Percentiles rank a stretch among this genome's conserved stretches.
Conservation (phyloP, 2,113 vertebrate species). For the Saccopteryx leptura region DNA sequence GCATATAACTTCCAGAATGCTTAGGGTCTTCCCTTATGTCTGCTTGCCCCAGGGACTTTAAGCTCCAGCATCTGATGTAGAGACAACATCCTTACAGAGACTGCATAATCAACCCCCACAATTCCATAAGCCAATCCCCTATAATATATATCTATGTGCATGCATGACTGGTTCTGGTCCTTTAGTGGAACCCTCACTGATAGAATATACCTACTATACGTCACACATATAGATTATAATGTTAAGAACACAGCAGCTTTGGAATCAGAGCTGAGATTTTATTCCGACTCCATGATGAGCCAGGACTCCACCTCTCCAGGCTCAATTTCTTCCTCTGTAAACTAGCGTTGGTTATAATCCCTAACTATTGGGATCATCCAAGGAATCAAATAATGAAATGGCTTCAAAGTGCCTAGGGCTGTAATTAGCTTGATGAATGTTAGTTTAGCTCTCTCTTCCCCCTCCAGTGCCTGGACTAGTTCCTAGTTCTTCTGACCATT, state of each 20-base stretch:
- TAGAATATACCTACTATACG: not conserved
- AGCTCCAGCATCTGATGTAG: not conserved
- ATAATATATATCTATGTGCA: not conserved
- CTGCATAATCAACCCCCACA: not conserved
- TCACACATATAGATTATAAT: not conserved
- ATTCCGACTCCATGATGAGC: not conserved
- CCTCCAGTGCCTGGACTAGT: not conserved
- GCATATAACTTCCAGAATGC: not conserved
- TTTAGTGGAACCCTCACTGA: not conserved
- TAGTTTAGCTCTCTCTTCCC: not conserved
- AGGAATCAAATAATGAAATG: not conserved
- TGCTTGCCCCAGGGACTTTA: not conserved
- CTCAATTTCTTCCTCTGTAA: not conserved
- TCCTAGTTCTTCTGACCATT: not conserved
- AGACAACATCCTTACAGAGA: not conserved
- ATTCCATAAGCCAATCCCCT: not conserved
- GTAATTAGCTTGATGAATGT: not conserved
- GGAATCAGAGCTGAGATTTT: conserved; percentile 23
- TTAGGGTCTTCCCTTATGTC: not conserved
- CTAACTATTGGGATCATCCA: not conserved
- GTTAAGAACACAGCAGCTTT: not conserved
- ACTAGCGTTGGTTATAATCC: not conserved
- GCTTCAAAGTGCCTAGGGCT: not conserved
- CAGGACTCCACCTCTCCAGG: not conserved
- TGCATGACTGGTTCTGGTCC: not conserved